Evolutionary conservation across 2,888 invertebrate genomes (phyloP).

Genomic region (Lysandra coridon): DNA sequence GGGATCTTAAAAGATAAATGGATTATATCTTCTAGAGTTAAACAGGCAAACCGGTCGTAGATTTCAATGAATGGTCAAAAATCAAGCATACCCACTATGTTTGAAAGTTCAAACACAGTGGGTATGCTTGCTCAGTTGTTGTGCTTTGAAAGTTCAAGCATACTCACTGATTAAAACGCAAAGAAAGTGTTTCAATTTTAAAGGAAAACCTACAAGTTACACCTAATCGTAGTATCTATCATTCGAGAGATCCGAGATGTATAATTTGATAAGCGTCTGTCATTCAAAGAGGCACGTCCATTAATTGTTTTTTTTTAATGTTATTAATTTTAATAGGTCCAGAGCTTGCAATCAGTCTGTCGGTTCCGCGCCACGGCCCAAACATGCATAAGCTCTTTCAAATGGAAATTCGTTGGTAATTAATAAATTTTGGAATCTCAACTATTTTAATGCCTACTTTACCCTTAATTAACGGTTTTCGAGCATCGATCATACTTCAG

Average conservation of each 20-base stretch:
- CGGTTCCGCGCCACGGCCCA: slow-evolving; percentile 22
- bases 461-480: not conserved
- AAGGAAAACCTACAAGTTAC: no score
- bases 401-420: slow-evolving; percentile 27
- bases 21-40: no score
- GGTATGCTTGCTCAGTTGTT: no score
- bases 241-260: not conserved
- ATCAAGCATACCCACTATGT: no score
- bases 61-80: no score
- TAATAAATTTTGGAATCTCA: slow-evolving; percentile 26
- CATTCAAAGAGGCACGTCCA: slow-evolving; percentile 35
- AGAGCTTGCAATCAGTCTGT: slow-evolving; percentile 17
- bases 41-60: no score
- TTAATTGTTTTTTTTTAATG: slow-evolving; percentile 34
- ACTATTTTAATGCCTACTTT: slow-evolving; percentile 22
- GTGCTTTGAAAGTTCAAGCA: no score
- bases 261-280: slow-evolving; percentile 30
- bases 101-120: no score
- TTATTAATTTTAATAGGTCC: slow-evolving; percentile 31
- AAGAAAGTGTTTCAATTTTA: no score
- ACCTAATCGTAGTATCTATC: not conserved
- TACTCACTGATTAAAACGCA: no score
- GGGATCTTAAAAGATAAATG: no score
- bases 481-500: not conserved
- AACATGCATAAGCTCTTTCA: slow-evolving; percentile 29